A percentile compares a stretch with the other conserved stretches of the same genome.
Conservation (phyloP, 1,140 invertebrate species). For the Aradophagus sp. region DNA sequence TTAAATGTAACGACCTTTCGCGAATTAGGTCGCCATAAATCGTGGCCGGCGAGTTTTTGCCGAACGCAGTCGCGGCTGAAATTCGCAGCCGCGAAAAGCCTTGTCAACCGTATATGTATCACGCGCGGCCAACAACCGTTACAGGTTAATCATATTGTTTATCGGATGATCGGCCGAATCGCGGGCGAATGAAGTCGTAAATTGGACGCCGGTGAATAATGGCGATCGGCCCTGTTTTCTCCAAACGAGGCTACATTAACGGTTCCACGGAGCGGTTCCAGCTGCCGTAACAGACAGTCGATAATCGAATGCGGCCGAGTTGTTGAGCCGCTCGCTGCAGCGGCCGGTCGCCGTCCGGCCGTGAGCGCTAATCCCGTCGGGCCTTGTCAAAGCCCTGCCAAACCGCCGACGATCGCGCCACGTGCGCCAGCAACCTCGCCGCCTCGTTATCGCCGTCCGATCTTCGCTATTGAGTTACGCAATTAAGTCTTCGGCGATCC, state of each 20-base stretch:
- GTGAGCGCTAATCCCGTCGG: no score
- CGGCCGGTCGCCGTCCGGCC: slow-evolving; percentile 22
- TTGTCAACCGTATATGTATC: slow-evolving; percentile 3
- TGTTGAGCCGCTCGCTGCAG: slow-evolving; percentile 57
- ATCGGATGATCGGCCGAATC: slow-evolving; percentile 51
- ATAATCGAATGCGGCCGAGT: slow-evolving; percentile 62
- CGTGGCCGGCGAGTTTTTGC: no score
- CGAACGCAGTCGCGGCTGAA: no score
- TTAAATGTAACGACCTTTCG: no score
- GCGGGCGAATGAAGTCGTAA: slow-evolving; percentile 57
- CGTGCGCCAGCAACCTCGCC: no score
- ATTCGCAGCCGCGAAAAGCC: no score
- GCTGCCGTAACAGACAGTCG: slow-evolving; percentile 46
- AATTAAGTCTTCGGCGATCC: no score
- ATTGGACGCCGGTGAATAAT: slow-evolving; percentile 54
- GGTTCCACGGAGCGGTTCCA: slow-evolving; percentile 45
- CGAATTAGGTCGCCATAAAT: no score
- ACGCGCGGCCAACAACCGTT: slow-evolving; percentile 35
- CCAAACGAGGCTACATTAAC: slow-evolving; percentile 60
- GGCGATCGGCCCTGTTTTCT: slow-evolving; percentile 54
- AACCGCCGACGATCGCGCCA: no score
- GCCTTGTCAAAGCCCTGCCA: no score
- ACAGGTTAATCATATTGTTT: slow-evolving; percentile 48
- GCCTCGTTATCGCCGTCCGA: no score
- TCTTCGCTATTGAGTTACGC: no score